These are phyloP conservation scores for Cyphomyrus discorhynchus DNA, from an alignment of 2,113 vertebrate genomes.

Conservation along the genomic window DNA sequence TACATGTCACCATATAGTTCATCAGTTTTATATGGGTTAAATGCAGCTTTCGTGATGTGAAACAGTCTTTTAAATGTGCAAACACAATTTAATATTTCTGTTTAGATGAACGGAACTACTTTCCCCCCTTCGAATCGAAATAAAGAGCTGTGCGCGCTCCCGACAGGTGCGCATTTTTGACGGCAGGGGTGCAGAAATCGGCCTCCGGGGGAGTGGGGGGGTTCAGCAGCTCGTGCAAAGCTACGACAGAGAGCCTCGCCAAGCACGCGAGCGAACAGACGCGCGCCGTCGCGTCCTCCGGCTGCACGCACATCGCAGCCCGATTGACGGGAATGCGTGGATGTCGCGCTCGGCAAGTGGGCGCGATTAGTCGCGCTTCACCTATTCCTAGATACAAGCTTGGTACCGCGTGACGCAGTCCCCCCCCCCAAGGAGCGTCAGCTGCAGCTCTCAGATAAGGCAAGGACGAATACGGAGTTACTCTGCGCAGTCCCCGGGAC, in stretches of 20 bases:
- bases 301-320: not conserved
- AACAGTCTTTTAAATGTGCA: no score
- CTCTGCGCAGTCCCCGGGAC: not conserved
- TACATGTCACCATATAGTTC: no score
- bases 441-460: constrained; percentile 9
- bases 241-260: not conserved
- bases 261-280: not conserved
- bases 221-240: not conserved
- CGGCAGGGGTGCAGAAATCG: no score
- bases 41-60: no score
- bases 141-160: no score
- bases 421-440: not conserved
- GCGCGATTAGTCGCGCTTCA: not conserved
- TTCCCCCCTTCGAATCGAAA: no score
- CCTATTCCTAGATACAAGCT: not conserved
- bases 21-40: no score
- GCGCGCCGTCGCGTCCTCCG: not conserved
- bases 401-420: not conserved
- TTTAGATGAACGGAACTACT: no score
- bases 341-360: not conserved
- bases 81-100: no score
- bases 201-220: not conserved
- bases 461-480: not conserved
- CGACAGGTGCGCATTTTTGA: no score
- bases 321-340: not conserved